Evolutionary conservation across 2,888 invertebrate genomes (phyloP), one percentile per base, ranked within the genome.

Genomic region (Stenodema calcarata): DNA sequence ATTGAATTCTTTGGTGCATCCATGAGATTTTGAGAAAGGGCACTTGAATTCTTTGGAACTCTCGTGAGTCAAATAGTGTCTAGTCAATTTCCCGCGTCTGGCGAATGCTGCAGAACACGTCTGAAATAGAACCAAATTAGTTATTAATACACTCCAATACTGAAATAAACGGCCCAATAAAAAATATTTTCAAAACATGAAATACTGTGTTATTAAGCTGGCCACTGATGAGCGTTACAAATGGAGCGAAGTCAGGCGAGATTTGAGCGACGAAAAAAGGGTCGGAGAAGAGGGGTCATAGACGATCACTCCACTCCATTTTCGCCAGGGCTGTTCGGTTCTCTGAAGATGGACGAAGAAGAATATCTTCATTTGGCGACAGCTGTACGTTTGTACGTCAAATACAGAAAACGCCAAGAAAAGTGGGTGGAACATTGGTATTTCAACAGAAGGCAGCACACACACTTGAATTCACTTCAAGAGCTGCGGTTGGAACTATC

Each of bases 21-120:
- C 93, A 81, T 93, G 92, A 14, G 47, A 50, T 27, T 92, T 92
- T 89, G 92, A 92, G 89, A 94, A 95, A 0, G 95, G 95, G 90
- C 95, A 95, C 89, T 93, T 93, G 82, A 93, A 93, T 89, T 92
- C 91, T 89, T 94, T 94, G 54, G 92, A 91, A 3, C 92, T 90
- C 88, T 94, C 93, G 90, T 95, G 95, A 86, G 93, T 93, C 87
- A 93, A 91, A 92, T 93, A 92, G 90, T 95, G 95, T 28, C 95
- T 92, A 83, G 93, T 93, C 3, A 95, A 91, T 81, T 94, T 93
- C 90, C 95, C 95, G 90, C 93, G 93, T 87, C 95, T 92, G 89
- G 94, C 94, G 89, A 95, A 95, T 88, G 92, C 91, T 1, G 92
- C 92, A 70, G 92, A 91, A 90, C 95, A 95, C 88, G 91, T 90